These are phyloP conservation scores for Cephalopachus bancanus DNA, from an alignment of 2,797 vertebrate species.

Conservation along the genomic window DNA sequence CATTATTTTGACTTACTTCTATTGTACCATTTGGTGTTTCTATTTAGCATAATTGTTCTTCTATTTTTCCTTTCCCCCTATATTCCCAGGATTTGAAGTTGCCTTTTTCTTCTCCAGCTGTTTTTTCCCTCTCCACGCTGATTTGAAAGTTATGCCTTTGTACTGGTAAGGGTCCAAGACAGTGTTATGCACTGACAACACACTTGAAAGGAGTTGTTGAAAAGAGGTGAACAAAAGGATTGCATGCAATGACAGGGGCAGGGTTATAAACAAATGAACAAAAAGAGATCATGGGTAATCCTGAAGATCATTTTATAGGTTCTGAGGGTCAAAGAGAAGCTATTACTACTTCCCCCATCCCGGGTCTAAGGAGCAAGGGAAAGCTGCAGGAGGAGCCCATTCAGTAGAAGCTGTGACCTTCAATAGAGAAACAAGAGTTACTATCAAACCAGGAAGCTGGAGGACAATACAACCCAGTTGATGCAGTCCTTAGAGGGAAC, in stretches of 20 bases:
- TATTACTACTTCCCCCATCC: background rate
- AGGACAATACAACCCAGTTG: background rate
- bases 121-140: background rate
- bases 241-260: background rate
- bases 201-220: background rate
- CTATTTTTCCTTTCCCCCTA: background rate
- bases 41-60: background rate
- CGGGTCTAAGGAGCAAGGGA: background rate
- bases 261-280: background rate
- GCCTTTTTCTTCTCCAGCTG: background rate
- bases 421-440: background rate
- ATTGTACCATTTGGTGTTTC: background rate
- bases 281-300: background rate
- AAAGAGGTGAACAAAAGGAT: background rate
- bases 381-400: background rate
- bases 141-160: slow-evolving; percentile 1
- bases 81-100: background rate
- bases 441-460: background rate
- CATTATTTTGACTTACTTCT: background rate
- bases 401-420: background rate
- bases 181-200: background rate
- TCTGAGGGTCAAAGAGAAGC: background rate
- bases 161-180: background rate
- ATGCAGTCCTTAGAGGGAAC: background rate
- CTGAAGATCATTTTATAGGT: background rate